A percentile compares a stretch with the other conserved stretches of the same genome.
Evolutionary conservation across 2,113 vertebrate species (phyloP).

Genomic region (Struthio camelus): DNA sequence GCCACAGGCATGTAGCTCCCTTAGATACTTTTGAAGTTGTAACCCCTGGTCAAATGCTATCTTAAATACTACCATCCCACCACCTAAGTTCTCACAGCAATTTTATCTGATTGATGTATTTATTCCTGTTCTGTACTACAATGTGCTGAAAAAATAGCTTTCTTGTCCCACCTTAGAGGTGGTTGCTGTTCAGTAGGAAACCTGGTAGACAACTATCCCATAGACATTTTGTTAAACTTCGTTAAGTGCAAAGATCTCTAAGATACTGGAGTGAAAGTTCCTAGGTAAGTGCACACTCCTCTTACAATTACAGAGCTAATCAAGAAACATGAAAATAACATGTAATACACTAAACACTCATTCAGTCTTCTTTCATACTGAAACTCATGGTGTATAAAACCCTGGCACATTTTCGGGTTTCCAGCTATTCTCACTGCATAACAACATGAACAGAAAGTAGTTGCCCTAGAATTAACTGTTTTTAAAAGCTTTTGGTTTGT

Average conservation of each 20-base stretch:
- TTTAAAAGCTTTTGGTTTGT: not conserved
- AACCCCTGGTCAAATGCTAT: slow-evolving; percentile 62
- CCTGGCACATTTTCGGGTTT: slow-evolving; percentile 63
- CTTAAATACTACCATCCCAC: slow-evolving; percentile 51
- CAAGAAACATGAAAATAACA: not conserved
- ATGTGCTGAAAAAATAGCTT: slow-evolving; percentile 50
- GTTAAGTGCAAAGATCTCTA: not conserved
- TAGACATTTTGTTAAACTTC: not conserved
- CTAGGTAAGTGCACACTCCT: not conserved
- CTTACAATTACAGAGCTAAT: not conserved
- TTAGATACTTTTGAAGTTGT: slow-evolving; percentile 24
- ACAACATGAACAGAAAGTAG: slow-evolving; percentile 26
- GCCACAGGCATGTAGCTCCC: slow-evolving; percentile 19
- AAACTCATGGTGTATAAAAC: slow-evolving; percentile 58
- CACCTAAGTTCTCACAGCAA: slow-evolving; percentile 31
- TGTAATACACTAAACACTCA: slow-evolving; percentile 4
- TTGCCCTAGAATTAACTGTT: slow-evolving; percentile 40
- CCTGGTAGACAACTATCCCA: not conserved
- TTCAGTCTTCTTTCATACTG: slow-evolving; percentile 16
- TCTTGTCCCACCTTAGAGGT: slow-evolving; percentile 14
- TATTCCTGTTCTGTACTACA: slow-evolving; percentile 30
- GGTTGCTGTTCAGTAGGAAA: not conserved
- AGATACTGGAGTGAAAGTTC: not conserved
- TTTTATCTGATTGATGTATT: slow-evolving; percentile 57
- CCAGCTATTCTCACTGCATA: slow-evolving; percentile 54